Percentiles rank a stretch among this genome's conserved stretches.
These are phyloP conservation scores for Tympanuchus pallidicinctus DNA, from an alignment of 2,113 vertebrate genomes.

Conservation along the genomic window DNA sequence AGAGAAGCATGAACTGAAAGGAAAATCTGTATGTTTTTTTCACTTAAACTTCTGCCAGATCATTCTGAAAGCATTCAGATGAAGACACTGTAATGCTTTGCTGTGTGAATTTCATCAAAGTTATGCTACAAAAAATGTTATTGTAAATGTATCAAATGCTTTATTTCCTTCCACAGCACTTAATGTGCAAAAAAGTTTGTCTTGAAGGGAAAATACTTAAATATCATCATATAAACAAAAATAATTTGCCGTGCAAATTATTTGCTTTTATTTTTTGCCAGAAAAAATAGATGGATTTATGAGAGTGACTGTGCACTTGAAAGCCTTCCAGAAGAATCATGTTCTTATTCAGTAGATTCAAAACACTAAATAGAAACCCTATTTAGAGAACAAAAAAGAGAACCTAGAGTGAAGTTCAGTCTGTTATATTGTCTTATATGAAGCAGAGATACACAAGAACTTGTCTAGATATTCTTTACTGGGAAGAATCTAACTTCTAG, in stretches of 20 bases:
- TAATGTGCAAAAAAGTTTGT: neutral
- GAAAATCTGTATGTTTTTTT: neutral
- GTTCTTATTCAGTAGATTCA: neutral
- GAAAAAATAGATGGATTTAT: neutral
- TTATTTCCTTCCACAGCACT: neutral
- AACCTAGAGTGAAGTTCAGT: neutral
- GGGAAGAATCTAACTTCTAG: neutral
- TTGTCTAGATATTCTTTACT: neutral
- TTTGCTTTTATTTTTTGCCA: neutral
- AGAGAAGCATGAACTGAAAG: neutral
- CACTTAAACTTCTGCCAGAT: neutral
- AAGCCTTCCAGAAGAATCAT: neutral
- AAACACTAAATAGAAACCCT: neutral
- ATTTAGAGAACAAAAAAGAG: neutral
- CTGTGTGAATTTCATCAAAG: neutral
- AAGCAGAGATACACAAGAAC: neutral
- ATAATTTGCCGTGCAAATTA: neutral
- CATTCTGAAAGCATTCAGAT: neutral
- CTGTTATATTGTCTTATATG: neutral
- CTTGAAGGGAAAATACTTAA: neutral
- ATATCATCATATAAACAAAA: neutral
- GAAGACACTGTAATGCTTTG: neutral
- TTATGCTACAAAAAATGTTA: neutral
- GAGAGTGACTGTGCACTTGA: neutral
- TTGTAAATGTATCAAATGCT: neutral